Evolutionary conservation across 2,797 vertebrate genomes (phyloP), one percentile per base, ranked within the genome.

Genomic region (Etheostoma perlongum): DNA sequence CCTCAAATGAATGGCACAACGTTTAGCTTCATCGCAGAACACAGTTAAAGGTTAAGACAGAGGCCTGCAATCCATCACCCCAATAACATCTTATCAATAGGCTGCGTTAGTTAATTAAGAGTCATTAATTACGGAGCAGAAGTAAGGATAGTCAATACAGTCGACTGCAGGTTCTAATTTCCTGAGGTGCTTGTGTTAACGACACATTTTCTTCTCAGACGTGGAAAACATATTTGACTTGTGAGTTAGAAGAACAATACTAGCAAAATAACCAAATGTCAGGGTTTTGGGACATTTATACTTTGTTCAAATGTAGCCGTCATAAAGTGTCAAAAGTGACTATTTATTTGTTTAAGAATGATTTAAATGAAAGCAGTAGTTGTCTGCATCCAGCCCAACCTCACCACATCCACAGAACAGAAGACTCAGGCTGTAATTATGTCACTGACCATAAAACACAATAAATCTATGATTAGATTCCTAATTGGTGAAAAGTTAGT

Each of bases 11-110:
- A 81, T 67, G 75, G 81, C 60, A 66, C 57, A 36, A 65, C 15
- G 46, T 63, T 72, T 14, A 42, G 49, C 33, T 57, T 81, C 82
- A 91, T 85, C 82, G 85, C 55, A 87, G 83, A 72, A 73, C 75
- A 77, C 66, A 77, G 76, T 69, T 74, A 58, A 74, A 73, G 59
- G 70, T 80, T 82, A 75, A 74, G 66, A 59, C 42, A 27, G 60
- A 65, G 48, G 67, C 46, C 67, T 70, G 68, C n/a, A 62, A 85
- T 80, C 72, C 9, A 76, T 74, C 58, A 58, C 49, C 47, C 36
- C 57, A 76, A 69, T 47, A 66, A 57, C 44, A 65, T 10, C 61
- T 7, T 57, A n/a, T 54, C 69, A 73, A 76, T 42, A 68, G 23
- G 33, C 52, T 48, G 33, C 18, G 4, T 13, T 30, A 25, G 16